These are phyloP conservation scores for Agriopis aurantiaria DNA, from an alignment of 2,888 invertebrate genomes.

Conservation along the genomic window DNA sequence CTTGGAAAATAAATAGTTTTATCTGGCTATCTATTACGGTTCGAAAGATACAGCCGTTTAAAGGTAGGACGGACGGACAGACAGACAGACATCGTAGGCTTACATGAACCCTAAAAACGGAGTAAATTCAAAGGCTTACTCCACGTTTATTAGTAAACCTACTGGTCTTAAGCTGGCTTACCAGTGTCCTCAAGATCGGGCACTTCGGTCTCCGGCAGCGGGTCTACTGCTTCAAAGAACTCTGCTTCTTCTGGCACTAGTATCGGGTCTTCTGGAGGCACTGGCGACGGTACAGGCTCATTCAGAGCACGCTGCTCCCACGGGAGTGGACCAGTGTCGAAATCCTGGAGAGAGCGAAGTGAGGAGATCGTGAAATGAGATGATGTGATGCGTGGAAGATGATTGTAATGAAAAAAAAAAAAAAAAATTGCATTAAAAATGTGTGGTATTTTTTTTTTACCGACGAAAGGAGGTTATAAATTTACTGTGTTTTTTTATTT, in stretches of 20 bases:
- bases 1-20: conserved; percentile 44
- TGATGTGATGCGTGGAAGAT: not conserved
- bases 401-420: too few relatives aligned
- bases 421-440: too few relatives aligned
- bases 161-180: conserved; percentile 34
- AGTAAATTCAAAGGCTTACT: too few relatives aligned
- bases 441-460: too few relatives aligned
- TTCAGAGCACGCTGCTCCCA: conserved; percentile 70
- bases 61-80: too few relatives aligned
- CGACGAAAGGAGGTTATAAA: too few relatives aligned
- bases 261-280: conserved; percentile 73
- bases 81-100: too few relatives aligned
- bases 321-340: conserved; percentile 76
- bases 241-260: conserved; percentile 73
- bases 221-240: conserved; percentile 74
- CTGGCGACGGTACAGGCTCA: conserved; percentile 64
- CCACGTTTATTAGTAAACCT: too few relatives aligned
- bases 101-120: too few relatives aligned
- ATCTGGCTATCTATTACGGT: too few relatives aligned
- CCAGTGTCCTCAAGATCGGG: conserved; percentile 79
- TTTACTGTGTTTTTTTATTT: too few relatives aligned
- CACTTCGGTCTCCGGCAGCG: conserved; percentile 72
- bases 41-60: too few relatives aligned
- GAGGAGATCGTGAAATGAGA: not conserved
- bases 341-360: conserved; percentile 61